Conservation (phyloP, 1,140 invertebrate species). For the Brevipalpus yothersi region DNA sequence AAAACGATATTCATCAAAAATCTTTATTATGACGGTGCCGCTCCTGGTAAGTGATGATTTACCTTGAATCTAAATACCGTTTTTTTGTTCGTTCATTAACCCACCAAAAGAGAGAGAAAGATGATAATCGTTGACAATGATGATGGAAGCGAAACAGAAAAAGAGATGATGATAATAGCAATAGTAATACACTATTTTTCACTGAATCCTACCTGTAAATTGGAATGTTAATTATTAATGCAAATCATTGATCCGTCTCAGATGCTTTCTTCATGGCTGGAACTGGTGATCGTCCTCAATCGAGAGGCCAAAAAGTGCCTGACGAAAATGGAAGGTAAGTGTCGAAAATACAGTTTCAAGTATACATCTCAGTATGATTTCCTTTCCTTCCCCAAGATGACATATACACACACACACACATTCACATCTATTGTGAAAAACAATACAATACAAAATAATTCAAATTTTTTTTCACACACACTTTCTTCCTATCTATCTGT, state of each 20-base stretch:
- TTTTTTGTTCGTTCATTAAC: neutral
- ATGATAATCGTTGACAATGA: neutral
- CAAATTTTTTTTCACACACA: too few relatives aligned
- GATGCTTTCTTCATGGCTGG: constrained; percentile 69
- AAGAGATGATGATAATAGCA: too few relatives aligned
- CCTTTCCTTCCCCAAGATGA: too few relatives aligned
- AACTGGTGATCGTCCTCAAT: constrained; percentile 53
- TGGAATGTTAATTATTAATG: constrained; percentile 8
- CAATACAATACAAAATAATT: too few relatives aligned
- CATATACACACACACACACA: too few relatives aligned
- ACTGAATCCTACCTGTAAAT: neutral
- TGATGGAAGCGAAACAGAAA: too few relatives aligned
- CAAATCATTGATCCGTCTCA: constrained; percentile 38
- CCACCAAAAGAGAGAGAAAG: neutral
- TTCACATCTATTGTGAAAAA: too few relatives aligned
- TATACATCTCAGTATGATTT: too few relatives aligned
- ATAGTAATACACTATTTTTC: neutral
- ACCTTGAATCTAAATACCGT: neutral
- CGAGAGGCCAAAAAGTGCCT: constrained; percentile 50
- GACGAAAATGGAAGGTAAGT: constrained; percentile 82
- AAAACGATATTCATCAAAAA: constrained; percentile 57
- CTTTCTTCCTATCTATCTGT: neutral
- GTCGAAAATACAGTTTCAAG: constrained; percentile 2
- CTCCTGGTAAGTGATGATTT: constrained; percentile 8
- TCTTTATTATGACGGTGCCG: constrained; percentile 35